Evolutionary conservation across 1,140 invertebrate species (phyloP).

Genomic region (Solenopsis invicta): DNA sequence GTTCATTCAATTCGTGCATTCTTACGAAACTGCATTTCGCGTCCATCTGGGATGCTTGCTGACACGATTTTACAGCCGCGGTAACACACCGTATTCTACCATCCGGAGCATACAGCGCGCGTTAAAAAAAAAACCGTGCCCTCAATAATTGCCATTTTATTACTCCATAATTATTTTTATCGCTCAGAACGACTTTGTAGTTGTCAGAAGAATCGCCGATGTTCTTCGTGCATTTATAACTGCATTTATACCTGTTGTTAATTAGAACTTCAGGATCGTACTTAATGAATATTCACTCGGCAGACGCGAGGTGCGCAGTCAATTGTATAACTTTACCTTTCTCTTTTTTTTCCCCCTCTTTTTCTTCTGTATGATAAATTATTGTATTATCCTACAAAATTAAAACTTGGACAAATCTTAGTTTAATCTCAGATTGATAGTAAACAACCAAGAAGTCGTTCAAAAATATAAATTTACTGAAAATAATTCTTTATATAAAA

Average conservation of each 20-base stretch:
- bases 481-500: no score
- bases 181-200: neutral
- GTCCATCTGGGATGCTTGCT: neutral
- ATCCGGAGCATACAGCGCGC: neutral
- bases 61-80: slow-evolving; percentile 2
- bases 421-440: no score
- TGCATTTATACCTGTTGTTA: neutral
- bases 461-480: no score
- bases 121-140: neutral
- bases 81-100: neutral
- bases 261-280: slow-evolving; percentile 20
- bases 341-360: neutral
- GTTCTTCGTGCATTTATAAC: neutral
- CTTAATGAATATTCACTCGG: slow-evolving; percentile 20
- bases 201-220: neutral
- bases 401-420: no score
- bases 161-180: slow-evolving; percentile 19
- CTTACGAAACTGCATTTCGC: slow-evolving; percentile 3
- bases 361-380: neutral
- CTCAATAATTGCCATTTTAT: slow-evolving; percentile 39
- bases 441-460: no score
- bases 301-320: slow-evolving; percentile 13
- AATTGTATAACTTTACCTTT: neutral
- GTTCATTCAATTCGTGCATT: slow-evolving; percentile 5
- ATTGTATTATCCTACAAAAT: neutral